Percentiles rank a stretch among this genome's conserved stretches.
Conservation (phyloP, 2,888 invertebrate genomes). For the Leptinotarsa peninsularis region DNA sequence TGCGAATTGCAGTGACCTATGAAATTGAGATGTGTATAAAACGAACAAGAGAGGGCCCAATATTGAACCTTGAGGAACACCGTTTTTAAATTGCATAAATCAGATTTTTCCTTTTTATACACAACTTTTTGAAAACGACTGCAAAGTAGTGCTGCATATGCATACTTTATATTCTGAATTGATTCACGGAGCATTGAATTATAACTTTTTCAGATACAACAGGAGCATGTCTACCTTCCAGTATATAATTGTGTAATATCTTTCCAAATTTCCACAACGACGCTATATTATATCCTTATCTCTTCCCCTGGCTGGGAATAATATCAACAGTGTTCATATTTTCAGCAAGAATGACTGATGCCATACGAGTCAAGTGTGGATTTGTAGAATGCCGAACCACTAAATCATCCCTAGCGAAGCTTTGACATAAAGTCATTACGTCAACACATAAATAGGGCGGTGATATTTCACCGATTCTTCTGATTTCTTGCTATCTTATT, state of each 20-base stretch:
- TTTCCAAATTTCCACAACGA: background rate
- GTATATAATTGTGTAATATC: background rate
- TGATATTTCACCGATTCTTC: constrained; percentile 21
- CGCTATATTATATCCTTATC: background rate
- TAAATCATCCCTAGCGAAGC: constrained; percentile 35
- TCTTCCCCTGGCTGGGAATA: background rate
- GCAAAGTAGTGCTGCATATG: too few relatives aligned
- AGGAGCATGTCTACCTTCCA: constrained; percentile 1
- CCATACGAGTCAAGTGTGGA: constrained; percentile 39
- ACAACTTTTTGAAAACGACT: too few relatives aligned
- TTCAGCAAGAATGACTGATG: constrained; percentile 33
- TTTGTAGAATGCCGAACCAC: constrained; percentile 37
- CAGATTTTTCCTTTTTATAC: too few relatives aligned
- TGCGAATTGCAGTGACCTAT: too few relatives aligned
- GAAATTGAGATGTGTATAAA: too few relatives aligned
- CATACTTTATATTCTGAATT: too few relatives aligned
- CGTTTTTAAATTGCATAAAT: too few relatives aligned
- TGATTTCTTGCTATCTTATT: constrained; percentile 11
- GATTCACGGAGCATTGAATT: too few relatives aligned
- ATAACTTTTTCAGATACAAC: background rate
- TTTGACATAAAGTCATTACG: constrained; percentile 21
- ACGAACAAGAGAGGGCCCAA: too few relatives aligned
- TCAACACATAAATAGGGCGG: constrained; percentile 17
- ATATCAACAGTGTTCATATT: background rate
- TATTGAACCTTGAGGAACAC: too few relatives aligned